Evolutionary conservation across 23 tunicate genomes (phyloP).

Genomic region (Ascidia mentula): DNA sequence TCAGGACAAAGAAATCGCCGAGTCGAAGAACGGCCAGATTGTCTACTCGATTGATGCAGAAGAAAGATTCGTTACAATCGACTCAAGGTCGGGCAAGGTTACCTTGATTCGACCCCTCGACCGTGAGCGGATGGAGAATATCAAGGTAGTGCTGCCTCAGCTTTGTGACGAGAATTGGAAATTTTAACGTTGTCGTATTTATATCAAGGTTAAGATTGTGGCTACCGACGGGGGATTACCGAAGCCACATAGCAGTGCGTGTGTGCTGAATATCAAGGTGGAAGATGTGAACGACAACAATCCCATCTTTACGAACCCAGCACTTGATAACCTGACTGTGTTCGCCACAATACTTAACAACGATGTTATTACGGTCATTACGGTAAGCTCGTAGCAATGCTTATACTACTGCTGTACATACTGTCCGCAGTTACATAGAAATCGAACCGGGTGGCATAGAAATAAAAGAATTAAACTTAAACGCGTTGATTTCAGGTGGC

Average conservation of each 20-base stretch:
- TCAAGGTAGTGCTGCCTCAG: neutral
- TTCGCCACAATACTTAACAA: conserved; percentile 44
- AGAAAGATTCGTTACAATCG: conserved; percentile 30
- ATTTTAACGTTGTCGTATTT: neutral
- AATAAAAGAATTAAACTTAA: too few relatives aligned
- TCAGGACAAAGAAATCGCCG: conserved; percentile 27
- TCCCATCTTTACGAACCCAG: conserved; percentile 62
- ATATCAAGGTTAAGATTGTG: conserved; percentile 32
- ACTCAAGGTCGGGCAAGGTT: conserved; percentile 50
- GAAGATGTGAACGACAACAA: conserved; percentile 70
- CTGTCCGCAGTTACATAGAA: too few relatives aligned
- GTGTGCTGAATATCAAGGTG: conserved; percentile 31
- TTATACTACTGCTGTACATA: too few relatives aligned
- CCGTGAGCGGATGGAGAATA: conserved; percentile 30
- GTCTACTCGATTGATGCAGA: conserved; percentile 34
- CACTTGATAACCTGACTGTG: conserved; percentile 43
- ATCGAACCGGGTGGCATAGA: too few relatives aligned
- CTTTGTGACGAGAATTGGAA: neutral
- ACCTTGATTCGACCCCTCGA: conserved; percentile 55
- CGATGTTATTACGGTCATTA: conserved; percentile 22
- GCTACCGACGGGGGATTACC: conserved; percentile 63
- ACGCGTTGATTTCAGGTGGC: conserved; percentile 14
- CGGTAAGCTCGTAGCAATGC: too few relatives aligned
- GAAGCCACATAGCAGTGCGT: neutral
- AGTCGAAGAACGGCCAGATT: conserved; percentile 59